Evolutionary conservation across 2,888 invertebrate genomes (phyloP), one percentile per base, ranked within the genome.

Genomic region (Sinopyrophorus schimmeli): DNA sequence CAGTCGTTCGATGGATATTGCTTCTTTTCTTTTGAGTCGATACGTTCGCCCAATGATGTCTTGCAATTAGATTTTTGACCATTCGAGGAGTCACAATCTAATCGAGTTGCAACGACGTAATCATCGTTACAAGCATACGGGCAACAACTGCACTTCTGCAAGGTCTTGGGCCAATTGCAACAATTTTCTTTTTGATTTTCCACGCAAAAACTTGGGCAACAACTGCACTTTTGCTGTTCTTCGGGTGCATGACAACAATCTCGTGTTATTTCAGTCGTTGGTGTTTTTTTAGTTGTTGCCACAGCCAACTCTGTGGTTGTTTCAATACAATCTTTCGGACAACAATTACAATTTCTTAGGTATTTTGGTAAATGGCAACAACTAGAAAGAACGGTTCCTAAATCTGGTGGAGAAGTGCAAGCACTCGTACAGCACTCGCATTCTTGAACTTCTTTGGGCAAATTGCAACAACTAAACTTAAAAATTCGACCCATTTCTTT

Each of bases 111-210:
- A n/a, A n/a, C n/a, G n/a, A n/a, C n/a, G n/a, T n/a, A n/a, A n/a
- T n/a, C 5, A 7, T 14, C 3, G 15, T 11, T 1, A 16, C 30
- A 31, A 6, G 16, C 16, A 15, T 5, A 6, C 1, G n/a, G 16
- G 10, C 30, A 32, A 10, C 31, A 32, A 32, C 12, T 7, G 7
- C 31, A 32, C 3, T 6, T 3, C 20, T 32, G 31, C 11, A 18
- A 18, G 12, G 9, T 14, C 11, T 18, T 32, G 4, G 31, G 31
- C 17, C 17, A 18, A 10, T 32, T 17, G 9, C 31, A 32, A 10
- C 31, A 32, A 32, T 4, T 30, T 16, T 16, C 16, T 7, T 23
- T n/a, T 2, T 23, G 6, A 4, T 3, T 26, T 5, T 5, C 7
- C 23, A 23, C 9, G 23, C 23, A 3, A n/a, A 2, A 23, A n/a